A percentile compares a stretch with the other conserved stretches of the same genome.
Evolutionary conservation across 2,888 invertebrate species (phyloP).

Genomic region (Pammene fasciana): DNA sequence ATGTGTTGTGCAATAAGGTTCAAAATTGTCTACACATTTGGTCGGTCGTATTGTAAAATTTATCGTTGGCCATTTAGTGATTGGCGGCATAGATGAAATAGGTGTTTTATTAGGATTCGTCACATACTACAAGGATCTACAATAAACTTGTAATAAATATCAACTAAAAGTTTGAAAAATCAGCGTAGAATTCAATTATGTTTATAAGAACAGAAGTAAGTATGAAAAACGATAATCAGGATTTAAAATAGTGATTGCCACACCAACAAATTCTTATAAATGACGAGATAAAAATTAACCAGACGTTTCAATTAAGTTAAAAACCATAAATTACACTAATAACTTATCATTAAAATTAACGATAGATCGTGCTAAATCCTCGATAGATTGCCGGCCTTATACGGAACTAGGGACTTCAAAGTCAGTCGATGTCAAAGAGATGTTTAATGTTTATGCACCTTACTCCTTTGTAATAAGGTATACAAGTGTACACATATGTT

Average conservation of each 20-base stretch:
- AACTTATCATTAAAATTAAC: conserved; percentile 24
- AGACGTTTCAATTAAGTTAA: conserved; percentile 16
- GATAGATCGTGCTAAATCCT: conserved; percentile 19
- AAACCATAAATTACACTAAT: conserved; percentile 26
- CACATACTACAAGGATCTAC: background rate
- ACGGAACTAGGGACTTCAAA: conserved; percentile 12
- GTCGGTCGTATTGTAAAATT: background rate
- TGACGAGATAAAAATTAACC: conserved; percentile 9
- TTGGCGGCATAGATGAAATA: conserved; percentile 1
- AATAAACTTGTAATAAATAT: background rate
- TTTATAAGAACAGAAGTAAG: too few relatives aligned
- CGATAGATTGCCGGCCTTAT: conserved; percentile 24
- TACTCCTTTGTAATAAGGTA: too few relatives aligned
- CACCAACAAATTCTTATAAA: conserved; percentile 1
- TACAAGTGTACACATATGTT: too few relatives aligned
- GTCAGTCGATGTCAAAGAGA: background rate
- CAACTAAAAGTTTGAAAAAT: background rate
- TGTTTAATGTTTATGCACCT: too few relatives aligned
- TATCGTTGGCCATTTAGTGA: background rate
- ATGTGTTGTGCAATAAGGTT: background rate
- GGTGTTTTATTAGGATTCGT: conserved; percentile 1
- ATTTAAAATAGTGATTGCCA: background rate
- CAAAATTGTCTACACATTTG: background rate
- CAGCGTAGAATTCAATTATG: too few relatives aligned
- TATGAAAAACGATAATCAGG: too few relatives aligned